Base-by-base conservation (phyloP, 2,113 vertebrate species). In the Sphaerodactylus townsendi region DNA sequence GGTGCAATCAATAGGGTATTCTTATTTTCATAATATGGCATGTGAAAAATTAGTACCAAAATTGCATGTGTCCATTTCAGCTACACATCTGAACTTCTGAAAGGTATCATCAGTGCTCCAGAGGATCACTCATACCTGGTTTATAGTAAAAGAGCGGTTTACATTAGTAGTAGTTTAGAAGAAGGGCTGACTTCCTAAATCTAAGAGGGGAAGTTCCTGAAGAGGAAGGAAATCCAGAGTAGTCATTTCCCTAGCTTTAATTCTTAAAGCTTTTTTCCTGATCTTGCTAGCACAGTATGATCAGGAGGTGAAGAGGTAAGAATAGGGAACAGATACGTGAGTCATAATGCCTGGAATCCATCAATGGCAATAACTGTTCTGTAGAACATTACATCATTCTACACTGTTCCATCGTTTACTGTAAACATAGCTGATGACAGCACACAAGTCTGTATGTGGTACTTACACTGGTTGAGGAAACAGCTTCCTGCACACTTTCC, bases 401-500 rank as follows among this genome's bases (percentile, higher is more conserved):
- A 35, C 35, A 53, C 39, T 48, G 66, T 41, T 39, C 33, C 35
- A 30, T 35, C 33, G 68, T 75, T 66, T 79, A 33, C 10, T n/a
- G 72, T 73, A 17, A 66, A 37, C 39, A 30, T 23, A 77, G 71
- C 30, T 37, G 53, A 44, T 21, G 73, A 83, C 59, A 70, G 50
- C 35, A 62, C 25, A 48, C 41, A 14, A 48, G 46, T 39, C 4
- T 17, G 10, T 30, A 41, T 66, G 69, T 84, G 56, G 21, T 68
- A 95, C 97, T 98, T 94, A 98, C 96, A 1, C 95, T 95, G 88
- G 96, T 97, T 71, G 97, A 96, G 33, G 93, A 86, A 4, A 96
- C 93, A 0, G 98, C 97, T 90, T 98, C 97, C 77, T 95, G 91
- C 71, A 98, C 91, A 88, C 97, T 98, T 80, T 95, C 95, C 86